Base-by-base conservation (phyloP, 2,888 invertebrate species). In the Marasmarcha lunaedactyla region DNA sequence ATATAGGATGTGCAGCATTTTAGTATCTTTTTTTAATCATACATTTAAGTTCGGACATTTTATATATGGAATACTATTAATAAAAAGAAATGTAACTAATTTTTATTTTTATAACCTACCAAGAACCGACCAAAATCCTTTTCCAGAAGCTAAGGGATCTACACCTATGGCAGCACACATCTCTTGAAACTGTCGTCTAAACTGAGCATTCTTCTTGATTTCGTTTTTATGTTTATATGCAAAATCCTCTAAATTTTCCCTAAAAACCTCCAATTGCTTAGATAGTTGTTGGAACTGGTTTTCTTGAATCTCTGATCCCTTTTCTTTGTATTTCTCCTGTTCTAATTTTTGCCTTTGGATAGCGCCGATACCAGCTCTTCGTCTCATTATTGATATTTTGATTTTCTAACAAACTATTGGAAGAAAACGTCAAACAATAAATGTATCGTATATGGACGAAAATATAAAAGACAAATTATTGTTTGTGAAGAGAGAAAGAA, bases 101-200 rank as follows among this genome's bases (percentile, higher is more conserved):
- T n/a, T n/a, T n/a, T n/a, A n/a, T n/a, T n/a, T n/a, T n/a, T n/a
- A n/a, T 20, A 2, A 56, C 59, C 25, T 39, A 84, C 84, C 90
- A 48, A 99, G 84, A 45, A 98, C 95, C 1, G 95, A 96, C 99
- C 99, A 99, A 73, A 99, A 98, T 0, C 98, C 95, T 83, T 95
- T 95, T 39, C 92, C 93, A 1, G 97, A 97, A 1, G 98, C 96
- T 38, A 99, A 71, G 0, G 99, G 99, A 71, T 99, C 99, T 0
- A 99, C 99, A 1, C 97, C 99, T 46, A 99, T 98, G 1, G 96
- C 93, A 0, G 98, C 95, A 74, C 99, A 99, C 99, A 99, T 99
- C 72, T 97, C 95, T 59, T 97, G 97, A 66, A 99, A 99, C 71
- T 98, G 97, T 39, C 92, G 86, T 26, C 99, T 88, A 62, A 99